phyloP scores from a whole-genome alignment of 2,797 vertebrate genomes.

The Xenentodon cancila region DNA sequence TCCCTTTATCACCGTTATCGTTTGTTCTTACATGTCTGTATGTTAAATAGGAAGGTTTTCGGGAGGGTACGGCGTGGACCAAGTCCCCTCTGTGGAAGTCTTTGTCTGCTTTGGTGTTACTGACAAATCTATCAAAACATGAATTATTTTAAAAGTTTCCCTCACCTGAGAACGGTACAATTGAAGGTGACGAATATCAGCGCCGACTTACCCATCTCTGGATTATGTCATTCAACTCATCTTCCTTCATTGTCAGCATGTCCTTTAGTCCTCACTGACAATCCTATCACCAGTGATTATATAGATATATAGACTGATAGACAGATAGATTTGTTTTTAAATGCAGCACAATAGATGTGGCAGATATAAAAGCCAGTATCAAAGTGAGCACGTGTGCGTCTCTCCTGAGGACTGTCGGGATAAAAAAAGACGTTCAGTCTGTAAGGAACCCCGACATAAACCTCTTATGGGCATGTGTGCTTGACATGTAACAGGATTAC shows the following conservation, averaged over 20 bases:
- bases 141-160: background rate
- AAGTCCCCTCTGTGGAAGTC: background rate
- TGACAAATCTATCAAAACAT: constrained; percentile 7
- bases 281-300: constrained; percentile 52
- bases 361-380: constrained; percentile 24
- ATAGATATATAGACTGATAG: background rate
- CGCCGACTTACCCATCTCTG: constrained; percentile 90
- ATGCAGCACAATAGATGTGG: constrained; percentile 15
- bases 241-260: constrained; percentile 80
- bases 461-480: constrained; percentile 80
- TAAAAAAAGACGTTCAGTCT: constrained; percentile 40
- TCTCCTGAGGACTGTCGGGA: constrained; percentile 34
- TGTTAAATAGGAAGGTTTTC: too few species aligned
- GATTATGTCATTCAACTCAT: constrained; percentile 86
- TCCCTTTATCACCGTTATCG: too few species aligned
- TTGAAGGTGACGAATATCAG: background rate
- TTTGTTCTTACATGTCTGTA: too few species aligned
- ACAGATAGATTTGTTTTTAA: constrained; percentile 11
- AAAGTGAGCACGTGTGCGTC: constrained; percentile 27
- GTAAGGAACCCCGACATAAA: constrained; percentile 67
- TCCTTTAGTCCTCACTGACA: constrained; percentile 29
- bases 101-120: background rate
- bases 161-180: background rate
- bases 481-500: constrained; percentile 83
- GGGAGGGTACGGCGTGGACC: too few species aligned